Evolutionary conservation across 2,797 vertebrate species (phyloP), one percentile per base, ranked within the genome.

Genomic region (Martes flavigula): DNA sequence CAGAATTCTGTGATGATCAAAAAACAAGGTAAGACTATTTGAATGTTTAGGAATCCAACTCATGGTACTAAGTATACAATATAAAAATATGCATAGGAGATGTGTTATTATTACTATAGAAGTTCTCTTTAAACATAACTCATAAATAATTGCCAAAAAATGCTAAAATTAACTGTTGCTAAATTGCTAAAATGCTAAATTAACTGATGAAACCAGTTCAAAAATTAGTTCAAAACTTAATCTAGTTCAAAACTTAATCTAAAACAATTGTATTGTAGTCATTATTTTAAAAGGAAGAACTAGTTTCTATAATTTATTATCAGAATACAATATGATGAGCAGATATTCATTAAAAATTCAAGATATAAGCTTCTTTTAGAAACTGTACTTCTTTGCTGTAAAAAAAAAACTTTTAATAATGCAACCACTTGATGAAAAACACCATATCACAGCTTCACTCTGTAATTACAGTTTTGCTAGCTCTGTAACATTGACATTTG

Each of bases 291-390:
- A 90, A 96, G 94, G 94, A 97, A 98, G 86, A 97, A 97, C 51
- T 87, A 54, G 84, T 81, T 93, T 98, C 95, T 97, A 96, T 84
- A 97, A 97, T 89, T 91, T 93, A 97, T 97, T 98, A 97, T 92
- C 77, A 83, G 35, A 97, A 1, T 21, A 40, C 72, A 98, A 70
- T 97, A 96, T n/a, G 32, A 90, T 91, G 66, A 97, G 58, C 30
- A 75, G 84, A 94, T 96, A 96, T 91, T 95, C 97, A 97, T 96
- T 97, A 96, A 20, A 88, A 92, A 97, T 97, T 96, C 64, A 94
- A 87, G 93, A 85, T 84, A 70, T 38, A 43, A 94, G 79, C 35
- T 97, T 97, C 94, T 93, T 97, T 46, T 90, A 92, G 97, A 98
- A 98, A 97, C 90, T 84, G 96, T 1, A 84, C 17, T 90, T 40